Conservation (phyloP, 2,113 vertebrate genomes). For the Todiramphus chloris region DNA sequence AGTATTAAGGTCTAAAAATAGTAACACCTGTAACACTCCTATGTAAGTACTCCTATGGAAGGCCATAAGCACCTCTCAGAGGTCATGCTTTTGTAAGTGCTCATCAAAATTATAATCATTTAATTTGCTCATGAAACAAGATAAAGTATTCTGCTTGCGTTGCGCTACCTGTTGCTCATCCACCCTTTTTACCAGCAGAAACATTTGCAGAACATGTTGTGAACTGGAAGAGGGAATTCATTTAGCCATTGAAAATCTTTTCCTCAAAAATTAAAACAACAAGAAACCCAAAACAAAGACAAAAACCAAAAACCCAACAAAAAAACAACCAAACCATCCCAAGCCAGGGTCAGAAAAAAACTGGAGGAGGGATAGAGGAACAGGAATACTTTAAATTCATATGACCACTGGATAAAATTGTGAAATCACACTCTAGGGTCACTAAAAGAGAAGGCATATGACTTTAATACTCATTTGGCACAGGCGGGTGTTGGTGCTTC, state of each 20-base stretch:
- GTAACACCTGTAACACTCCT: neutral
- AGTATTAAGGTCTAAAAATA: neutral
- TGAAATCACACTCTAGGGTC: neutral
- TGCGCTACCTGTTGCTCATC: neutral
- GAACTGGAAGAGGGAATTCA: neutral
- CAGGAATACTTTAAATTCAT: neutral
- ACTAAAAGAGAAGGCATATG: neutral
- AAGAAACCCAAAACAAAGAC: neutral
- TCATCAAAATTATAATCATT: neutral
- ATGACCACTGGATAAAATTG: neutral
- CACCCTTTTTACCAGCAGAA: neutral
- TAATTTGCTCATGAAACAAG: neutral
- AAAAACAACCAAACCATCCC: neutral
- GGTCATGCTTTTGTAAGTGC: rapidly evolving
- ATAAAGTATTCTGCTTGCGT: neutral
- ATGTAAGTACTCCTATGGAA: no score
- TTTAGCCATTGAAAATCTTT: neutral
- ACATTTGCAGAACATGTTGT: rapidly evolving
- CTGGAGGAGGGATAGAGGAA: neutral
- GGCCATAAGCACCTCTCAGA: neutral
- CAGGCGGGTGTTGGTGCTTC: neutral
- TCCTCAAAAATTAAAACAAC: neutral
- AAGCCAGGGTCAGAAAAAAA: neutral
- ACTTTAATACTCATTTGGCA: neutral
- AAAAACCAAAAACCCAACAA: neutral